Conservation (phyloP, 2,113 vertebrate genomes). For the Morone chrysops region DNA sequence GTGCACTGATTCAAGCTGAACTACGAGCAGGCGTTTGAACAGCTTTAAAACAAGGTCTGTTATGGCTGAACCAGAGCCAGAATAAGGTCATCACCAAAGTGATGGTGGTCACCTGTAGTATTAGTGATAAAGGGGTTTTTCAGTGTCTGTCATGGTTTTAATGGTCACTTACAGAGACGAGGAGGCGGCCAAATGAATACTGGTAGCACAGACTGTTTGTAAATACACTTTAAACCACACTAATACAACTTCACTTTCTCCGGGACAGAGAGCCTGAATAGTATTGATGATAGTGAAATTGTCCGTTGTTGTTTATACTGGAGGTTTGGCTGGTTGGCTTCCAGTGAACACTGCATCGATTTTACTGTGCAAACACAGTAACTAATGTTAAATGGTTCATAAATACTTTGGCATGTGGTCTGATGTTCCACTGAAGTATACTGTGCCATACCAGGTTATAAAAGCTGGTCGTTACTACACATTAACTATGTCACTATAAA, state of each 20-base stretch:
- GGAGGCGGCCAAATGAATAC: constrained; percentile 42
- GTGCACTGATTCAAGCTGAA: constrained; percentile 28
- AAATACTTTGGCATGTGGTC: neutral
- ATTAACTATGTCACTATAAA: neutral
- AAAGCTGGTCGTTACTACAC: neutral
- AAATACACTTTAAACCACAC: constrained; percentile 63
- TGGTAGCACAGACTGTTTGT: constrained; percentile 50
- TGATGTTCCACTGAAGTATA: constrained; percentile 15
- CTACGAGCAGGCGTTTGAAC: constrained; percentile 67
- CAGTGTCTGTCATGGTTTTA: constrained; percentile 18
- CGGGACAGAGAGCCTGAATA: neutral
- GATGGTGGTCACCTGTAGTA: neutral
- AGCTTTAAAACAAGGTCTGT: constrained; percentile 34
- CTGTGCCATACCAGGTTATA: constrained; percentile 19
- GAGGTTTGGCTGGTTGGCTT: neutral
- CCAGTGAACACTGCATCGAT: neutral
- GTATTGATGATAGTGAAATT: neutral
- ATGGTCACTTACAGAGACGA: constrained; percentile 11
- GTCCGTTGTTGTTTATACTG: neutral
- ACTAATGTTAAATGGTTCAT: neutral
- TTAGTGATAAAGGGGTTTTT: constrained; percentile 29
- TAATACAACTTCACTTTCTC: neutral
- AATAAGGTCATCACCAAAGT: neutral
- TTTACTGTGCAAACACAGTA: constrained; percentile 19
- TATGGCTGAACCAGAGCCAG: neutral